phyloP scores from a whole-genome alignment of 2,888 invertebrate species.

The Boloria selene region DNA sequence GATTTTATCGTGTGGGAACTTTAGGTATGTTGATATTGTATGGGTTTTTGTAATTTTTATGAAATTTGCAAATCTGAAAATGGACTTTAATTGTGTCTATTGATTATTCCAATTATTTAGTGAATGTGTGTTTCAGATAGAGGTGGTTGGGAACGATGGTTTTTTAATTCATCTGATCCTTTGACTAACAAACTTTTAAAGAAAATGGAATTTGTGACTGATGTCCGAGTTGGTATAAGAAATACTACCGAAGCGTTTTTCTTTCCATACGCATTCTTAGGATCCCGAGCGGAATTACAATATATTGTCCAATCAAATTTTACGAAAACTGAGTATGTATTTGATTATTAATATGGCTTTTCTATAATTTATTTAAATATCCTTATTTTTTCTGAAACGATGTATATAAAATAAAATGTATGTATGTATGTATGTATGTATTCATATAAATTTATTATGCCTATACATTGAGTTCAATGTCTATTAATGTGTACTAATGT shows the following conservation, averaged over 20 bases:
- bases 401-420: too few species aligned
- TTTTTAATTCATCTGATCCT: conserved; percentile 86
- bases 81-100: not conserved
- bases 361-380: too few species aligned
- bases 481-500: not conserved
- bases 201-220: conserved; percentile 86
- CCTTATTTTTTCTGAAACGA: too few species aligned
- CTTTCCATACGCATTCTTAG: conserved; percentile 90
- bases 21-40: conserved; percentile 75
- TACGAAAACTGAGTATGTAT: conserved; percentile 70
- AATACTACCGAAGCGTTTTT: conserved; percentile 89
- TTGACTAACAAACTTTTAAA: conserved; percentile 83
- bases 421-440: too few species aligned
- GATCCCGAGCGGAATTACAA: conserved; percentile 87
- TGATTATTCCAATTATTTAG: not conserved
- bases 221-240: conserved; percentile 85
- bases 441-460: too few species aligned
- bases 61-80: conserved; percentile 4
- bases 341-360: not conserved
- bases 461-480: not conserved
- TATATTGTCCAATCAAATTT: conserved; percentile 88
- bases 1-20: conserved; percentile 87
- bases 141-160: conserved; percentile 90
- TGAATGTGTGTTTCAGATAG: conserved; percentile 74
- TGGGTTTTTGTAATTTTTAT: not conserved